Evolutionary conservation across 1,140 invertebrate species (phyloP), one percentile per base, ranked within the genome.

Genomic region (Danaus melanippus): DNA sequence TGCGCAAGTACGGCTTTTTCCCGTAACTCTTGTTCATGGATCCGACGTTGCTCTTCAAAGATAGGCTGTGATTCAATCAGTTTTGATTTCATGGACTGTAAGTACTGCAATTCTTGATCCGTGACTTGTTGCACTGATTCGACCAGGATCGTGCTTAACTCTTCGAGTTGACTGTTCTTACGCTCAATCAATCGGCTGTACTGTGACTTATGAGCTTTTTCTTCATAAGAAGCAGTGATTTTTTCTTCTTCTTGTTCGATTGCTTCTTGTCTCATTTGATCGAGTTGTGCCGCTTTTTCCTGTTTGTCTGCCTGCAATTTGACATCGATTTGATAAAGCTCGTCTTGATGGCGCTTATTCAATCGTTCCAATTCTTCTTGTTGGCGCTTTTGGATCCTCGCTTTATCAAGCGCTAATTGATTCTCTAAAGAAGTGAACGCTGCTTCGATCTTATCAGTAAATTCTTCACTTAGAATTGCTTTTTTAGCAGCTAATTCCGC

Each of bases 81-180:
- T 42, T 42, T 42, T 42, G 41, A 42, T 42, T 42, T 42, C 41
- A 42, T 42, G 41, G 41, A 42, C 41, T 42, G 41, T 42, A 42
- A 42, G 41, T 42, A 42, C 41, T 42, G 41, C 41, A 42, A 10
- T 42, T 42, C 41, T 42, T 42, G 41, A 42, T 42, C 41, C 41
- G 41, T 42, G 41, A 42, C 41, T 42, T 42, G 41, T 42, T 42
- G 41, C 41, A 42, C 41, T 42, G 41, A 42, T 42, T 42, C 41
- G 41, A 42, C 41, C 41, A 42, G 41, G 41, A 42, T 42, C 41
- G 41, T 42, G 41, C 41, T 42, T 42, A 42, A 42, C 41, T 42
- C 41, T 42, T 42, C 41, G 41, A 42, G 41, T 42, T 42, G 41
- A 42, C 41, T 42, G 41, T 42, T 42, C 41, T 42, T 42, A 42